A percentile compares a stretch with the other conserved stretches of the same genome.
These are phyloP conservation scores for Toxotes jaculatrix DNA, from an alignment of 2,113 vertebrate species.

Conservation along the genomic window DNA sequence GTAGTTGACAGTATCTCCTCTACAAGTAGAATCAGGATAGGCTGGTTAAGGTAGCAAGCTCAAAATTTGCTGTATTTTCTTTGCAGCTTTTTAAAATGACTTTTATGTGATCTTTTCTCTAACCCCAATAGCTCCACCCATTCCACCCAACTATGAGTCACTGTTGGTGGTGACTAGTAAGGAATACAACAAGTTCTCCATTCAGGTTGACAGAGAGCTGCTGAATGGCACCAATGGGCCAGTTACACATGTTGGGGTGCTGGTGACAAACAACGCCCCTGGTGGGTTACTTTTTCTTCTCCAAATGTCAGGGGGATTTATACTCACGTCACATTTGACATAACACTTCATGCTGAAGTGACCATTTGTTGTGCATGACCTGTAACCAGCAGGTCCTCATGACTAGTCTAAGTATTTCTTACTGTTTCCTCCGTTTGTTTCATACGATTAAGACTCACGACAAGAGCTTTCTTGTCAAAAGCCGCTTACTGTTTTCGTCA, in stretches of 20 bases:
- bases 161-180: fast-evolving
- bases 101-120: neutral
- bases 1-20: neutral
- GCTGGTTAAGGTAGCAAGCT: no score
- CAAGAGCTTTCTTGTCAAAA: neutral
- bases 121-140: conserved; percentile 80
- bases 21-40: neutral
- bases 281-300: conserved; percentile 56
- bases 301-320: neutral
- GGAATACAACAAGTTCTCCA: conserved; percentile 9
- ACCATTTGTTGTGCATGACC: neutral
- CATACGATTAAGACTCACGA: neutral
- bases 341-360: neutral
- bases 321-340: neutral
- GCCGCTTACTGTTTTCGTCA: neutral
- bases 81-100: no score
- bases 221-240: conserved; percentile 84
- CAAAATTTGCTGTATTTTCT: neutral
- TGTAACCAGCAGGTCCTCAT: neutral
- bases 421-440: neutral
- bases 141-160: neutral
- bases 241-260: conserved; percentile 85
- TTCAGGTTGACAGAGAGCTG: conserved; percentile 52
- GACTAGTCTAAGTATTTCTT: neutral
- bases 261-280: conserved; percentile 76